A percentile compares a stretch with the other conserved stretches of the same genome.
Evolutionary conservation across 2,113 vertebrate genomes (phyloP).

Genomic region (Gadus chalcogrammus): DNA sequence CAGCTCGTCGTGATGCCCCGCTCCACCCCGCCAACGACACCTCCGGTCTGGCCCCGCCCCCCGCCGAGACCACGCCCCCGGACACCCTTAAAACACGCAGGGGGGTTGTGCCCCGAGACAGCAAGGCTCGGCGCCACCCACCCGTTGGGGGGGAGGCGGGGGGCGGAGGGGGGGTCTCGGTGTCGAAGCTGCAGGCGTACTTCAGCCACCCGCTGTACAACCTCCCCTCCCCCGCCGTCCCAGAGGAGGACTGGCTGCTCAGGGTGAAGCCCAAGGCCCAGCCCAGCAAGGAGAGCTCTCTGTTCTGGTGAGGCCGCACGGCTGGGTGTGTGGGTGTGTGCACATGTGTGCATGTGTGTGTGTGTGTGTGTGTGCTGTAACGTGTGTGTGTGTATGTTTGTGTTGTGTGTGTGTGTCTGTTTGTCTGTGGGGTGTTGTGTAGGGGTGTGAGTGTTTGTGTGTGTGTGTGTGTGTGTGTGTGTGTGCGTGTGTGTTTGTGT

Average conservation of each 20-base stretch:
- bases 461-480: too few species aligned
- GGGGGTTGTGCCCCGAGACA: neutral
- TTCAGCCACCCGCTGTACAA: conserved; percentile 79
- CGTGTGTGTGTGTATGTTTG: too few species aligned
- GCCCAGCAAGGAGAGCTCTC: conserved; percentile 62
- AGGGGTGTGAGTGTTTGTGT: too few species aligned
- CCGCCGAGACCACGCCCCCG: too few species aligned
- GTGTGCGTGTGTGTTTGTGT: too few species aligned
- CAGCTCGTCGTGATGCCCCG: too few species aligned
- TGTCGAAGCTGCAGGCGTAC: conserved; percentile 68
- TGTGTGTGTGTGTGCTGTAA: too few species aligned
- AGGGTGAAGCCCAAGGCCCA: conserved; percentile 64
- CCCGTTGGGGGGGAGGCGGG: neutral
- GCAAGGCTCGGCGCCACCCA: conserved; percentile 23
- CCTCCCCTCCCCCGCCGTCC: conserved; percentile 43
- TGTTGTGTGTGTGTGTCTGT: too few species aligned
- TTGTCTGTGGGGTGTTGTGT: too few species aligned
- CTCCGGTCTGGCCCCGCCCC: too few species aligned
- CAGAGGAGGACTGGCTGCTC: conserved; percentile 76
- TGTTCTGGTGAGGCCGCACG: conserved; percentile 24
- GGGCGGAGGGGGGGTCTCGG: neutral
- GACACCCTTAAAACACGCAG: too few species aligned
- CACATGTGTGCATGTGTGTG: too few species aligned
- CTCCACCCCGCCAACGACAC: conserved; percentile 14
- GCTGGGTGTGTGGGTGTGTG: neutral